A percentile compares a stretch with the other conserved stretches of the same genome.
Conservation (phyloP, 37 sponge, comb jelly and placozoan genomes). For the Beroe ovata region DNA sequence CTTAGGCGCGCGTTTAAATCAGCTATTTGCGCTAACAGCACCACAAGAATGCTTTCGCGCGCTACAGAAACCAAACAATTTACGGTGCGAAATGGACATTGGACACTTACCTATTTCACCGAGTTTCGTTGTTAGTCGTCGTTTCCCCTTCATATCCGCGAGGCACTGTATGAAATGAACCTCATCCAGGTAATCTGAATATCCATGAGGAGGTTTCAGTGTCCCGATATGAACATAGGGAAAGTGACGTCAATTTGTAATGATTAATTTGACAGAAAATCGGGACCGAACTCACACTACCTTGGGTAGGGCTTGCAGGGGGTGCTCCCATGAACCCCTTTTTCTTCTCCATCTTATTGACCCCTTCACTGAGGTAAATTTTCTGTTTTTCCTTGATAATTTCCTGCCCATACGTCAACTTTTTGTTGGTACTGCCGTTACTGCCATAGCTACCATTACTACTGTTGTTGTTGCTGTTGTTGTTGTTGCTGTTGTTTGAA, state of each 20-base stretch:
- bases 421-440: background rate
- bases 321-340: slow-evolving; percentile 31
- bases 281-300: no score
- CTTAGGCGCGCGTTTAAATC: background rate
- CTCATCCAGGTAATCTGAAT: slow-evolving; percentile 52
- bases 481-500: no score
- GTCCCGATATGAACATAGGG: no score
- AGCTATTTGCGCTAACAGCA: background rate
- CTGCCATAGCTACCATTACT: no score
- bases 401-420: background rate
- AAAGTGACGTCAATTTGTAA: no score
- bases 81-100: background rate
- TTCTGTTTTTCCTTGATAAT: background rate
- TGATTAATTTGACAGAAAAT: no score
- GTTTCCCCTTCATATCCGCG: slow-evolving; percentile 37
- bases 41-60: background rate
- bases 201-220: no score
- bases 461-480: no score
- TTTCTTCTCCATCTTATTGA: slow-evolving; percentile 11
- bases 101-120: slow-evolving; percentile 59
- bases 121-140: slow-evolving; percentile 23
- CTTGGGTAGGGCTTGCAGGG: slow-evolving; percentile 53
- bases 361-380: slow-evolving; percentile 23
- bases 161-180: slow-evolving; percentile 56
- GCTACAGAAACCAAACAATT: background rate